Conservation (phyloP, 1,140 invertebrate genomes). For the Metaphire vulgaris region DNA sequence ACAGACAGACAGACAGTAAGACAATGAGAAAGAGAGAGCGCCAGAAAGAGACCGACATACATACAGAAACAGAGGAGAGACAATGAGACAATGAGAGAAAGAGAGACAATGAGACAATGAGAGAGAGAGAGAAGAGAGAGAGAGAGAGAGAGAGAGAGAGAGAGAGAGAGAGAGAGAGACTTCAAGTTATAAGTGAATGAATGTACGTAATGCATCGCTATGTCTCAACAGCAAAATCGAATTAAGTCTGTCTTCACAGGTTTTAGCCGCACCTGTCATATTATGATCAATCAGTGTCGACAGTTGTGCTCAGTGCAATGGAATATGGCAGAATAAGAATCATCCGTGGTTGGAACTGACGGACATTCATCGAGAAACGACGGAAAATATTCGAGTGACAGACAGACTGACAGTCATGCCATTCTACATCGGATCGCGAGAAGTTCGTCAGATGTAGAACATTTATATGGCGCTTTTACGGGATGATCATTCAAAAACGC, state of each 20-base stretch:
- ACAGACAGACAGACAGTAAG: no score
- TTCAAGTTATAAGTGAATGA: constrained; percentile 81
- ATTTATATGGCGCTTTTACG: no score
- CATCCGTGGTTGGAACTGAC: constrained; percentile 92
- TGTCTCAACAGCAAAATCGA: constrained; percentile 56
- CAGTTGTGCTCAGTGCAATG: constrained; percentile 77
- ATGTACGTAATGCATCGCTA: constrained; percentile 90
- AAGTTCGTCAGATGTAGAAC: no score
- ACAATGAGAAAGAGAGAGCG: no score
- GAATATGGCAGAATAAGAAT: constrained; percentile 94
- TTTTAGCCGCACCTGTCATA: background rate
- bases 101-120: no score
- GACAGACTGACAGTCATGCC: constrained; percentile 98
- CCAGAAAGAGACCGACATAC: no score
- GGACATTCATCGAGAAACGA: constrained; percentile 96
- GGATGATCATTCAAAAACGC: no score
- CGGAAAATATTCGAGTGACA: constrained; percentile 84
- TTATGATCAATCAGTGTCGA: background rate
- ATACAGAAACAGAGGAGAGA: no score
- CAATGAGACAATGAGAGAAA: no score
- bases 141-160: no score
- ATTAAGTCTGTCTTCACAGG: background rate
- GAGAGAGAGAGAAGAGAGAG: no score
- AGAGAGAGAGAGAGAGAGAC: no score
- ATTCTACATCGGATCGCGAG: constrained; percentile 88